Evolutionary conservation across 2,888 invertebrate genomes (phyloP).

Genomic region (Ornithoptera alexandrae): DNA sequence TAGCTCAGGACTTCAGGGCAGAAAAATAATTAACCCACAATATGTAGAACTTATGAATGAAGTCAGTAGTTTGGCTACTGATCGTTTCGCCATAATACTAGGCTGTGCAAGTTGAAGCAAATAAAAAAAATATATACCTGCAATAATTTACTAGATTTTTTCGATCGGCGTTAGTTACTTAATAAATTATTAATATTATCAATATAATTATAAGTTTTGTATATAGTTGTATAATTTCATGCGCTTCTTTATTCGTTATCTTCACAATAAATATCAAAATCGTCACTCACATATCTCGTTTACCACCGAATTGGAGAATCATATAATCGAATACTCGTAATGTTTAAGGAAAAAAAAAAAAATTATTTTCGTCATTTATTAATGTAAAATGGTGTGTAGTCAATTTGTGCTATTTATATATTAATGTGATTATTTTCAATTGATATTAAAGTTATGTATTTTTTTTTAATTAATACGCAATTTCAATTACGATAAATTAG

Average conservation of each 20-base stretch:
- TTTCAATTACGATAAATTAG: conserved; percentile 4
- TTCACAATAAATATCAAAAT: conserved; percentile 21
- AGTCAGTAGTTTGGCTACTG: not conserved
- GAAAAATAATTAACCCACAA: too few species aligned
- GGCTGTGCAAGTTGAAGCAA: conserved; percentile 15
- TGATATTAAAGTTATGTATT: conserved; percentile 34
- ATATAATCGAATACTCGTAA: conserved; percentile 65
- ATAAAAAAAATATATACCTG: not conserved
- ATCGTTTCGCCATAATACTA: conserved; percentile 20
- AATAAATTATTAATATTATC: conserved; percentile 19
- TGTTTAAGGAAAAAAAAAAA: conserved; percentile 38
- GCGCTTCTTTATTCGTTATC: conserved; percentile 21
- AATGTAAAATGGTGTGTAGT: conserved; percentile 48
- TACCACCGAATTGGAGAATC: conserved; percentile 65
- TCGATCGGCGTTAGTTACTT: conserved; percentile 24
- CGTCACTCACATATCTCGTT: conserved; percentile 53
- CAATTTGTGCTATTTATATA: conserved; percentile 55
- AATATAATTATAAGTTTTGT: conserved; percentile 1
- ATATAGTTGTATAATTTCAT: conserved; percentile 15
- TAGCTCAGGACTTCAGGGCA: too few species aligned
- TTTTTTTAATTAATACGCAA: conserved; percentile 36
- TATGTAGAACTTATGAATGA: too few species aligned
- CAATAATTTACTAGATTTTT: not conserved
- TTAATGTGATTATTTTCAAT: conserved; percentile 36
- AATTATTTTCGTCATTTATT: conserved; percentile 65